phyloP scores from a whole-genome alignment of 2,113 vertebrate genomes.

The Pristiophorus japonicus region DNA sequence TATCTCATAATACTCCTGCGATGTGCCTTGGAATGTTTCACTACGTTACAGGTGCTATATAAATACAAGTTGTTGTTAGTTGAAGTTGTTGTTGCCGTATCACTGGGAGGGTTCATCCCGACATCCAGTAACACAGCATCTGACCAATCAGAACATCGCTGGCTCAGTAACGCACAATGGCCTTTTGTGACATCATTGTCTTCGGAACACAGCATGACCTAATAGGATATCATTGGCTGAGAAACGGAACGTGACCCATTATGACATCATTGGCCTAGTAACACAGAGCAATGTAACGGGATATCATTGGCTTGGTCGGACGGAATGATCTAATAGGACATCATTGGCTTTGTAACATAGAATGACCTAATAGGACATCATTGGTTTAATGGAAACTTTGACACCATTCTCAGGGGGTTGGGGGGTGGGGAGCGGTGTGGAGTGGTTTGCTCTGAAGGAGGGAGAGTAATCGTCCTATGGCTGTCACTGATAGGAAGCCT shows the following conservation, averaged over 20 bases:
- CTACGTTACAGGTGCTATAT: too few relatives aligned
- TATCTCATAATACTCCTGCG: too few relatives aligned
- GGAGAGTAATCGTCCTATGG: not conserved
- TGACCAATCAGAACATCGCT: not conserved
- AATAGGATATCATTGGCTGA: not conserved
- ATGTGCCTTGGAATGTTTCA: too few relatives aligned
- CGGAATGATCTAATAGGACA: not conserved
- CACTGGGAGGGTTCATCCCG: too few relatives aligned
- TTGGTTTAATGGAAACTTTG: not conserved
- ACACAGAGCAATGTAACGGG: not conserved
- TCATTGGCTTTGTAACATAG: not conserved
- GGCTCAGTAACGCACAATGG: not conserved
- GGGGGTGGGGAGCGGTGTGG: not conserved
- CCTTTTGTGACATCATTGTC: not conserved
- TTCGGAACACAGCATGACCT: not conserved
- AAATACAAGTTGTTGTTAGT: too few relatives aligned
- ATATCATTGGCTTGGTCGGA: slow-evolving; percentile 10
- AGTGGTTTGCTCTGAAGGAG: not conserved
- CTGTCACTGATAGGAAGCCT: not conserved
- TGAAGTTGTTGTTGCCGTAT: not conserved
- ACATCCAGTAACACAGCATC: not conserved
- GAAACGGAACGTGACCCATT: not conserved
- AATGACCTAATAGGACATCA: not conserved
- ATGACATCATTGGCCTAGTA: not conserved
- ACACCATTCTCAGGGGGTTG: not conserved